These are phyloP conservation scores for Lucinisca nassula DNA, from an alignment of 2,888 invertebrate genomes.

Conservation along the genomic window DNA sequence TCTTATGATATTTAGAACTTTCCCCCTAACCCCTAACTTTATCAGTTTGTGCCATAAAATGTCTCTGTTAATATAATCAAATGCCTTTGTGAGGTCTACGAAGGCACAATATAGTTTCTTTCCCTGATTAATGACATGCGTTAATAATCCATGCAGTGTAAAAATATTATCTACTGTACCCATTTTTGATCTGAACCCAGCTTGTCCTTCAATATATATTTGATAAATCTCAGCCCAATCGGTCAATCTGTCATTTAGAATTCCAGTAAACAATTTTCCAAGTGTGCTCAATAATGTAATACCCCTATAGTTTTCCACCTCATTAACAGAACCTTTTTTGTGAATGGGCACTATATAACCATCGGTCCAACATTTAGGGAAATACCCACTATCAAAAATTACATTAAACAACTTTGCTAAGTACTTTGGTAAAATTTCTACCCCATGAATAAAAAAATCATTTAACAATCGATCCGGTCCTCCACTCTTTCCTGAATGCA, in stretches of 20 bases:
- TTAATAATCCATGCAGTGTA: background rate
- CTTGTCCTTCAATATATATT: constrained; percentile 9
- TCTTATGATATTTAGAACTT: background rate
- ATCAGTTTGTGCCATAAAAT: constrained; percentile 5
- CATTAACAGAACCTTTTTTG: no score
- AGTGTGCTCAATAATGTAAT: constrained; percentile 10
- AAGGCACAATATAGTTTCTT: constrained; percentile 13
- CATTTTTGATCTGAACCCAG: constrained; percentile 1
- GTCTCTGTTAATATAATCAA: constrained; percentile 7
- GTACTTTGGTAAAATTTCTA: background rate
- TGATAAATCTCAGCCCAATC: constrained; percentile 8
- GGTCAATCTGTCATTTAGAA: background rate
- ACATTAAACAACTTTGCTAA: background rate
- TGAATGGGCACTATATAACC: background rate
- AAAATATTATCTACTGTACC: background rate
- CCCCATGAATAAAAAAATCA: background rate
- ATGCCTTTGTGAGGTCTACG: background rate
- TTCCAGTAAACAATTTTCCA: constrained; percentile 4
- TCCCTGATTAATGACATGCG: background rate
- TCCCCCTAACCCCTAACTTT: background rate
- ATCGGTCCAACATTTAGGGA: background rate
- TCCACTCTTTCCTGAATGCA: background rate
- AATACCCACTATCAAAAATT: background rate
- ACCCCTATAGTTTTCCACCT: constrained; percentile 1
- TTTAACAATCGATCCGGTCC: background rate